A percentile compares a stretch with the other conserved stretches of the same genome.
These are phyloP conservation scores for Oenanthe oenanthe DNA, from an alignment of 2,113 vertebrate species.

Conservation along the genomic window DNA sequence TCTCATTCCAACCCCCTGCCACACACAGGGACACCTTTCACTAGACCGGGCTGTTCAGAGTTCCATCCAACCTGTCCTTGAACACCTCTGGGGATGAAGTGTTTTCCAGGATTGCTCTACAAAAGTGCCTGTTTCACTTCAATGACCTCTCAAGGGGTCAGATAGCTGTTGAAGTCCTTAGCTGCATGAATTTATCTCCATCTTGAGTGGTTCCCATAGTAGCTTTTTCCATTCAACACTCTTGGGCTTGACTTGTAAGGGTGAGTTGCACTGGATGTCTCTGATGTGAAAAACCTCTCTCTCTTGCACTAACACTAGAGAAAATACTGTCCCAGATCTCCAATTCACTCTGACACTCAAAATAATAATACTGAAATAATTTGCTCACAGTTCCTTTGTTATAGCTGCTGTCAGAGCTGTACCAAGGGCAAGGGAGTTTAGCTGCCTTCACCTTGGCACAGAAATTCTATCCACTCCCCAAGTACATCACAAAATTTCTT, in stretches of 20 bases:
- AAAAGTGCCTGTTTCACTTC: not conserved
- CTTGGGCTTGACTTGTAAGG: not conserved
- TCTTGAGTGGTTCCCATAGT: not conserved
- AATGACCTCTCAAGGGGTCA: not conserved
- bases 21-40: not conserved
- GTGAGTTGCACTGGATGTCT: not conserved
- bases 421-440: not conserved
- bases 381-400: not conserved
- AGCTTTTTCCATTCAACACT: not conserved
- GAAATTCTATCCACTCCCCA: not conserved
- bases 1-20: fast-evolving
- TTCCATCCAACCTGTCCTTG: not conserved
- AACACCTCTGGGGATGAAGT: not conserved
- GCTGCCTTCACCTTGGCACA: not conserved
- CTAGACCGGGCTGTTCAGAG: not conserved
- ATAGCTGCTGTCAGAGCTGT: not conserved
- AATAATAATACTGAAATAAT: not conserved
- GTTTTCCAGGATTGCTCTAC: not conserved
- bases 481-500: not conserved
- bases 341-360: not conserved
- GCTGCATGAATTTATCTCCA: not conserved
- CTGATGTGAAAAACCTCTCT: not conserved
- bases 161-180: not conserved
- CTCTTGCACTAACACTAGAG: not conserved
- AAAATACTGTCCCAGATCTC: not conserved